Percentiles rank a stretch among this genome's conserved stretches.
These are phyloP conservation scores for Ectemnius lituratus DNA, from an alignment of 2,888 invertebrate species.

Conservation along the genomic window DNA sequence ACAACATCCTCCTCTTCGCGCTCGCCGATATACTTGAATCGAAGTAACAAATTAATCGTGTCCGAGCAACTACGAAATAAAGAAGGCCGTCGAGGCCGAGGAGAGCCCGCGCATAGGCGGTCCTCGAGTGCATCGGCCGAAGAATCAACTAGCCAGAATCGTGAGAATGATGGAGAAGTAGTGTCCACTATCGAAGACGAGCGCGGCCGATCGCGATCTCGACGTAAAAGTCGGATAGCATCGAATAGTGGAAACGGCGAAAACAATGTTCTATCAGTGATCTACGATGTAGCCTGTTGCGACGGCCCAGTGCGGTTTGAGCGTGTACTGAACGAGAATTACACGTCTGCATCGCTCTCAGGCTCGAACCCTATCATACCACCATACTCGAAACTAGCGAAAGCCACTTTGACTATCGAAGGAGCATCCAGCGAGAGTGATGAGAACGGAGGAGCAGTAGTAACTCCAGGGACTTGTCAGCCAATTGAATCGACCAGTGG, in stretches of 20 bases:
- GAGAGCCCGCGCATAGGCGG: background rate
- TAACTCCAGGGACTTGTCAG: slow-evolving; percentile 29
- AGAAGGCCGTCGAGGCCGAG: slow-evolving; percentile 4
- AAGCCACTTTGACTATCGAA: background rate
- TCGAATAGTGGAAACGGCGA: slow-evolving; percentile 33
- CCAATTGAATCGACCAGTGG: slow-evolving; percentile 65
- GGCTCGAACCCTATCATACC: background rate
- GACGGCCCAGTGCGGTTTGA: slow-evolving; percentile 94
- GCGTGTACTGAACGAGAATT: slow-evolving; percentile 90
- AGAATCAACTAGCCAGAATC: slow-evolving; percentile 7
- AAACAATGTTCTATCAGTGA: slow-evolving; percentile 76
- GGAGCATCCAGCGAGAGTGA: slow-evolving; percentile 61
- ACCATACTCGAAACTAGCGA: background rate
- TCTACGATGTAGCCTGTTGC: slow-evolving; percentile 93
- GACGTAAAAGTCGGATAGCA: slow-evolving; percentile 18
- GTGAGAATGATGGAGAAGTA: slow-evolving; percentile 14
- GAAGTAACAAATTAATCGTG: slow-evolving; percentile 17
- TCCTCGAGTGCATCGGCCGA: slow-evolving; percentile 10
- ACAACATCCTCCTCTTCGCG: slow-evolving; percentile 39
- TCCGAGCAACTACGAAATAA: slow-evolving; percentile 19
- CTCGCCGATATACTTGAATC: slow-evolving; percentile 34
- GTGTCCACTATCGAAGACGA: background rate
- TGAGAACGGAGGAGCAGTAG: slow-evolving; percentile 68
- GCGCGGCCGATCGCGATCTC: slow-evolving; percentile 27
- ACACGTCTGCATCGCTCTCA: slow-evolving; percentile 73